Percentiles rank a stretch among this genome's conserved stretches.
Evolutionary conservation across 64 coral and sea anemone species (phyloP).

Genomic region (Acropora tenuis): DNA sequence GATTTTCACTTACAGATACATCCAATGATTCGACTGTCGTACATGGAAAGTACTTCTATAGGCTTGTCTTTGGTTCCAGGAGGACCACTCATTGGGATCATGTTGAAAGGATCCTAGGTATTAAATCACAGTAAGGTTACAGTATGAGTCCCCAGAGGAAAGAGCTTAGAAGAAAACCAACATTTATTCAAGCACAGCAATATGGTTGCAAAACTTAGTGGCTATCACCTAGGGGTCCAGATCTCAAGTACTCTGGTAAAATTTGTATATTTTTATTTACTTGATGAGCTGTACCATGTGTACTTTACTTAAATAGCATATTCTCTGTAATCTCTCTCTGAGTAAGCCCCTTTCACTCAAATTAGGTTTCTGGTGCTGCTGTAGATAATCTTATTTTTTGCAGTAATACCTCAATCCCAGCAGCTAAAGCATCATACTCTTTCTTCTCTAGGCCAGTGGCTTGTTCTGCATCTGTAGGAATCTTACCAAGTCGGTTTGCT

Average conservation of each 20-base stretch:
- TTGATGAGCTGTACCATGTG: too few relatives aligned
- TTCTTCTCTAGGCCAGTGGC: constrained; percentile 96
- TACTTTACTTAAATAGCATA: too few relatives aligned
- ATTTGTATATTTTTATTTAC: too few relatives aligned
- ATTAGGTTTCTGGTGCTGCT: too few relatives aligned
- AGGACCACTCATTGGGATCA: constrained; percentile 77
- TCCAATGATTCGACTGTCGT: constrained; percentile 92
- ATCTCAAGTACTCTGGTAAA: too few relatives aligned
- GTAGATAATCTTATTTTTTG: background rate
- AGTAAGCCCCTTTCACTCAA: too few relatives aligned
- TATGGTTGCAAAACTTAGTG: too few relatives aligned
- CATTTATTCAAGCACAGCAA: too few relatives aligned
- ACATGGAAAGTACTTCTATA: constrained; percentile 83
- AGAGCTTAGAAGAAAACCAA: too few relatives aligned
- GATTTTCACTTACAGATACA: constrained; percentile 89
- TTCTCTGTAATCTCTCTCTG: too few relatives aligned
- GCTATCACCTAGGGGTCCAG: too few relatives aligned
- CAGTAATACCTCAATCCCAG: constrained; percentile 67
- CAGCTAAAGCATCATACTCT: constrained; percentile 81
- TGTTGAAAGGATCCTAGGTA: constrained; percentile 92
- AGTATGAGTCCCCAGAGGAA: too few relatives aligned
- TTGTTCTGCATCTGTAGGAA: constrained; percentile 92
- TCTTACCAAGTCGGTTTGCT: background rate
- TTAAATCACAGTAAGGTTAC: background rate
- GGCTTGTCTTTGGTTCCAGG: constrained; percentile 89